Percentiles rank a stretch among this genome's conserved stretches.
Conservation (phyloP, 1,140 invertebrate species). For the Drosophila arizonae region DNA sequence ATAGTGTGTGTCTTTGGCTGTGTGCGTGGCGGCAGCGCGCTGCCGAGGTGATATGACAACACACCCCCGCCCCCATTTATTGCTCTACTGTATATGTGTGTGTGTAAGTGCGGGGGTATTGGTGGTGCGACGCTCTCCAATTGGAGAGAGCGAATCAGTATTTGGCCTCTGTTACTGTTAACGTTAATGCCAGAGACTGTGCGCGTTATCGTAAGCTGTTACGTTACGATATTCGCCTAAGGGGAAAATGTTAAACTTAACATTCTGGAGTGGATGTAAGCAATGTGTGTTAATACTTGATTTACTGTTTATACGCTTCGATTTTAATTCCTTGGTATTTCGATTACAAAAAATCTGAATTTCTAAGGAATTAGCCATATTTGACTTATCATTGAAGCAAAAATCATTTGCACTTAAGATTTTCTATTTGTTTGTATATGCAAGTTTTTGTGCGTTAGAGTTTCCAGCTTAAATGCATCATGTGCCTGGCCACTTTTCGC, state of each 20-base stretch:
- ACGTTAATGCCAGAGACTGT: slow-evolving; percentile 14
- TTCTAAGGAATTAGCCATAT: slow-evolving; percentile 3
- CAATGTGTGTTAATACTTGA: background rate
- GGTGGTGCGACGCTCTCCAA: slow-evolving; percentile 55
- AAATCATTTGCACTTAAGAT: slow-evolving; percentile 50
- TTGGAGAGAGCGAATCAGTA: slow-evolving; percentile 51
- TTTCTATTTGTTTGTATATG: slow-evolving; percentile 8
- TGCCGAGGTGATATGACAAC: slow-evolving; percentile 51
- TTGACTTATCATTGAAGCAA: slow-evolving; percentile 15
- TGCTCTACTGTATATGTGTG: background rate
- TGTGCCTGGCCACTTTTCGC: slow-evolving; percentile 28
- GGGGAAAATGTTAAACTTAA: slow-evolving; percentile 5
- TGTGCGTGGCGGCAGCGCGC: slow-evolving; percentile 50
- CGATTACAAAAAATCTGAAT: background rate
- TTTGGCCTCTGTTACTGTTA: slow-evolving; percentile 12
- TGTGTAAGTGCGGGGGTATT: slow-evolving; percentile 23
- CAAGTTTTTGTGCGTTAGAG: slow-evolving; percentile 18
- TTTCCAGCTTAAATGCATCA: slow-evolving; percentile 55
- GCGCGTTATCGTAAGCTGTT: slow-evolving; percentile 55
- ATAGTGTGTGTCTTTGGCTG: slow-evolving; percentile 31
- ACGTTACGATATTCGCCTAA: slow-evolving; percentile 58
- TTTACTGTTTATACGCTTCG: slow-evolving; percentile 1
- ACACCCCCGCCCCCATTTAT: background rate
- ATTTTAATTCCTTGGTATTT: slow-evolving; percentile 1
- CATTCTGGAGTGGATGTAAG: background rate